Base-by-base conservation (phyloP, 2,888 invertebrate genomes). In the Fragum fragum region DNA sequence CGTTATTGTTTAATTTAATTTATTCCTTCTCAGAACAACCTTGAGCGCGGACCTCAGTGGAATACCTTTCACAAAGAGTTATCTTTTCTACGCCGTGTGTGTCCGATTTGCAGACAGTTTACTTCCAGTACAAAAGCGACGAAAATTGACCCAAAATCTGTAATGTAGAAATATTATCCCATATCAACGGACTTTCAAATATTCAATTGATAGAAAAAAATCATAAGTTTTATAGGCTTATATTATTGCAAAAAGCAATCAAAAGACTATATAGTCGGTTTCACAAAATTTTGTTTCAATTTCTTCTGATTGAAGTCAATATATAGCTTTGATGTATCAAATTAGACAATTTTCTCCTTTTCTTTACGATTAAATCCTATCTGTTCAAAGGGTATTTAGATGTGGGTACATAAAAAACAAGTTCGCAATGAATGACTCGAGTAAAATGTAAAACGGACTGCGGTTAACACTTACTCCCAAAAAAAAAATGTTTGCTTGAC, bases 151-250 rank as follows among this genome's bases (percentile, higher is more conserved):
- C 47, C 9, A 36, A 42, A 47, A 11, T 32, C n/a, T 32, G 11
- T 32, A 63, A 32, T 47, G 29, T 42, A 39, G 11, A 66, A 32
- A 29, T 32, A 23, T 42, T 42, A 66, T 36, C 21, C 26, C 42
- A 66, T 16, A 66, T n/a, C 0, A 63, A 32, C n/a, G 29, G n/a
- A 29, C 21, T 2, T 36, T 16, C n/a, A 28, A 36, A 18, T 18
- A n/a, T 16, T 16, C 16, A 63, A 36, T 32, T 32, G 18, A 32
- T 63, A 63, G 9, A 63, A 66, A 66, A 66, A 71, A 29, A 57
- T 57, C 55, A 71, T 71, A 71, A 55, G n/a, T 53, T 70, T 71
- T 71, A 71, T 71, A 28, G 57, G 36, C 23, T 53, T 71, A 55
- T 55, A 16, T n/a, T 71, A 55, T 52, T 69, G 47, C 47, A 28